These are phyloP conservation scores for Cydia fagiglandana DNA, from an alignment of 1,140 invertebrate species.

Conservation along the genomic window DNA sequence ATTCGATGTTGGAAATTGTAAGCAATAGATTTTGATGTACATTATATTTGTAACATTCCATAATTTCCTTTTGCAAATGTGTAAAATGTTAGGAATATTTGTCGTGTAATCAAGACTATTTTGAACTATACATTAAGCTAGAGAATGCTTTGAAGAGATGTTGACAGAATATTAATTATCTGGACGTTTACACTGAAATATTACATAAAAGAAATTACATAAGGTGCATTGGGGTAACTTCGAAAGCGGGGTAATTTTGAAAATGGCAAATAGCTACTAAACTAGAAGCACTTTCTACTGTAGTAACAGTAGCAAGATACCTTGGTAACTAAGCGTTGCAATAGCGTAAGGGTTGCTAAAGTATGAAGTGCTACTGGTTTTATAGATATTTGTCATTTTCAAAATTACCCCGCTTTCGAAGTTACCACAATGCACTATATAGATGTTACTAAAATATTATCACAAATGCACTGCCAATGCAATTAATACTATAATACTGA, in stretches of 20 bases:
- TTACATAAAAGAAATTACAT: slow-evolving; percentile 18
- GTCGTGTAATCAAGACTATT: slow-evolving; percentile 13
- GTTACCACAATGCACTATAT: neutral
- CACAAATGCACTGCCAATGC: slow-evolving; percentile 58
- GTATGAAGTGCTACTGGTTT: no score
- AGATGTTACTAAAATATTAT: slow-evolving; percentile 35
- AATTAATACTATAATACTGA: slow-evolving; percentile 31
- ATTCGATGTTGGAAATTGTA: slow-evolving; percentile 25
- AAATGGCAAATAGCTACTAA: no score
- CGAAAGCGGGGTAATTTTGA: no score
- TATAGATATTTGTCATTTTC: no score
- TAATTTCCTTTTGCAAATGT: neutral
- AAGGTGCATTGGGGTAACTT: no score
- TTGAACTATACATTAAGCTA: neutral
- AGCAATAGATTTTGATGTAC: slow-evolving; percentile 20
- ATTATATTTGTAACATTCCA: slow-evolving; percentile 29
- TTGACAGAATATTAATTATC: slow-evolving; percentile 2
- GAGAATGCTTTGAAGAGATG: neutral
- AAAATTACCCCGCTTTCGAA: no score
- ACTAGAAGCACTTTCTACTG: no score
- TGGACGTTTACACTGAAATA: neutral
- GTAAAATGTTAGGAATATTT: slow-evolving; percentile 24
- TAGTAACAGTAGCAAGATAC: no score
- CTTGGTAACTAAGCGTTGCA: no score
- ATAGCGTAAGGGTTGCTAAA: no score